phyloP scores from a whole-genome alignment of 2,113 vertebrate genomes.

The Pandion haliaetus region DNA sequence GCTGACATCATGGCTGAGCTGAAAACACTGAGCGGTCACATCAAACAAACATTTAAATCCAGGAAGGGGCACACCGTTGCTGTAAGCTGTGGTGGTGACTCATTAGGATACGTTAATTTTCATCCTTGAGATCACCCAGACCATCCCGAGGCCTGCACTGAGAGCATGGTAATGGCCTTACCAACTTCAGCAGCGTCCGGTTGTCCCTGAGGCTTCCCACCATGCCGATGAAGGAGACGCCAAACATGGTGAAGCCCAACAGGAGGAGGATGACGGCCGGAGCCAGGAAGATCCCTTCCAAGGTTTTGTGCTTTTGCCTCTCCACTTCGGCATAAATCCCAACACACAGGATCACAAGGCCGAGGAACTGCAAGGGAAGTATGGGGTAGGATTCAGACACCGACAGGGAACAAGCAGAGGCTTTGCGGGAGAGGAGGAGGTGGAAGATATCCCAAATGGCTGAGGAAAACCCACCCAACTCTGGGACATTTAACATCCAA shows the following conservation, averaged over 20 bases:
- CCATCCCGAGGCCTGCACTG: rapidly evolving
- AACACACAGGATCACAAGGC: slow-evolving; percentile 82
- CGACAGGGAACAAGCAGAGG: rapidly evolving
- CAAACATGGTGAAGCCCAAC: slow-evolving; percentile 86
- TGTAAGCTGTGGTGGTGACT: neutral
- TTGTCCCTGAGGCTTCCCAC: slow-evolving; percentile 88
- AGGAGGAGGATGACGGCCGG: slow-evolving; percentile 87
- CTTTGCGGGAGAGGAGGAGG: neutral
- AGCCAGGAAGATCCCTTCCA: slow-evolving; percentile 88
- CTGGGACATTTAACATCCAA: neutral
- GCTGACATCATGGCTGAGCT: neutral
- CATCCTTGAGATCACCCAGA: neutral
- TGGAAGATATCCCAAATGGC: neutral
- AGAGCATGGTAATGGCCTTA: neutral
- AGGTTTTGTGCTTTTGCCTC: slow-evolving; percentile 84
- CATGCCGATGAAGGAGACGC: slow-evolving; percentile 85
- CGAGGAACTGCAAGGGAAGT: slow-evolving; percentile 74
- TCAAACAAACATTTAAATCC: neutral
- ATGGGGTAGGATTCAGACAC: rapidly evolving
- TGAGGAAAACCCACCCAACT: neutral
- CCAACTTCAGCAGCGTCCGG: slow-evolving; percentile 82
- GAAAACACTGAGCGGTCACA: neutral
- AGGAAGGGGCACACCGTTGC: no score
- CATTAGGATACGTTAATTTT: neutral
- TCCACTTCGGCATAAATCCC: slow-evolving; percentile 89